phyloP scores from a whole-genome alignment of 2,797 vertebrate species.

The Premnoplex brunnescens region DNA sequence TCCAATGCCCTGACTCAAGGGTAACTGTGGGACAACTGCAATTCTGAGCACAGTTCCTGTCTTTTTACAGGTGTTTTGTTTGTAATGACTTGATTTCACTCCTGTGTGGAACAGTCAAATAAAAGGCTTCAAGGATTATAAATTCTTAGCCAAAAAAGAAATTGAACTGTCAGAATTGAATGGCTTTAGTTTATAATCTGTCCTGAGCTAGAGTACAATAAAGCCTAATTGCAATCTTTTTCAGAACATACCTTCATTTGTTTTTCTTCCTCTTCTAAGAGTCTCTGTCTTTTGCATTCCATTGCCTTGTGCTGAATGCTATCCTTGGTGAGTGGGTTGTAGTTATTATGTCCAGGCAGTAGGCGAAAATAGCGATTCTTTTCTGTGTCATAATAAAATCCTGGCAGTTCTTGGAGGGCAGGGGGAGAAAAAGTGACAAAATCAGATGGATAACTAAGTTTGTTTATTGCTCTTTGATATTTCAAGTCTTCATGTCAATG shows the following conservation, averaged over 20 bases:
- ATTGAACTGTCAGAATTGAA: not conserved
- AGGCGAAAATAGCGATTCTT: constrained; percentile 97
- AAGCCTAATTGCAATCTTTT: not conserved
- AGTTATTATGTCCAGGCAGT: constrained; percentile 95
- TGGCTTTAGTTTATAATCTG: not conserved
- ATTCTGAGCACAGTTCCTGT: not conserved
- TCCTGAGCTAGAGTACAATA: not conserved
- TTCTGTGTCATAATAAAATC: constrained; percentile 94
- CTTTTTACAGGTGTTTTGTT: not conserved
- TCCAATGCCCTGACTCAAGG: not conserved
- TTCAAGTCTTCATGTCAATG: not conserved
- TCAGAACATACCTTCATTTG: constrained; percentile 79
- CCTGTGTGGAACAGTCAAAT: not conserved
- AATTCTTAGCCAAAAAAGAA: not conserved
- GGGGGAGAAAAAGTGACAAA: not conserved
- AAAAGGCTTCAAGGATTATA: not conserved
- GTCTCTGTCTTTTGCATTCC: constrained; percentile 83
- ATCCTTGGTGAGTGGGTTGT: constrained; percentile 92
- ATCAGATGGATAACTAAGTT: not conserved
- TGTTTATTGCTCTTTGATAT: not conserved
- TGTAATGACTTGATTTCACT: not conserved
- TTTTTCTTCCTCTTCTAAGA: constrained; percentile 86
- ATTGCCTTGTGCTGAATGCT: constrained; percentile 82
- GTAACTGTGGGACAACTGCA: not conserved
- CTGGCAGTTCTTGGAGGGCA: constrained; percentile 85